Percentiles rank a stretch among this genome's conserved stretches.
These are phyloP conservation scores for Thumatha senex DNA, from an alignment of 2,888 invertebrate species.

Conservation along the genomic window DNA sequence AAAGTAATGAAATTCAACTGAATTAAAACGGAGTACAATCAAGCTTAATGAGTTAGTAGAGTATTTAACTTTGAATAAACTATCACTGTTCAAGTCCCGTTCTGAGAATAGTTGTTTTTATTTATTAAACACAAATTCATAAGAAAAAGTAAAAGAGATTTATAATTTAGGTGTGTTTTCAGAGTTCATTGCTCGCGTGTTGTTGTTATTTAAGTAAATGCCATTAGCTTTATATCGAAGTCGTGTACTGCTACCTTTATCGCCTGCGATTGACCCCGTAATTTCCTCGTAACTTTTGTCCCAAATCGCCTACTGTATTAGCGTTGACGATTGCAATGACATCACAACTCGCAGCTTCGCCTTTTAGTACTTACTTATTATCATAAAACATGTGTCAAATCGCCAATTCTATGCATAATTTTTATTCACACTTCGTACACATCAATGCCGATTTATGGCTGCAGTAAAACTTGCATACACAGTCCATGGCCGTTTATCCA, in stretches of 20 bases:
- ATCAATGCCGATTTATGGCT: constrained; percentile 2
- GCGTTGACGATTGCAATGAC: constrained; percentile 15
- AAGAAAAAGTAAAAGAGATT: no score
- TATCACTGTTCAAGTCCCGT: no score
- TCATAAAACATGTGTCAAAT: neutral
- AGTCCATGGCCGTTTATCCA: neutral
- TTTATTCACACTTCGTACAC: neutral
- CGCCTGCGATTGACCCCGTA: constrained; percentile 39
- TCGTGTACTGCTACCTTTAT: constrained; percentile 28
- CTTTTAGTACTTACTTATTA: neutral
- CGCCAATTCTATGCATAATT: neutral
- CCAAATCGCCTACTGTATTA: constrained; percentile 24
- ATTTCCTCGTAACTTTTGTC: constrained; percentile 20
- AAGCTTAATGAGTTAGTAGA: no score
- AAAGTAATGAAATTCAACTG: no score
- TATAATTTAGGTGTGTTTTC: constrained; percentile 2
- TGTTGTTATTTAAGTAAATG: constrained; percentile 50
- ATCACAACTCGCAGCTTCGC: constrained; percentile 4
- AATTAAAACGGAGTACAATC: no score
- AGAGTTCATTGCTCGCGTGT: constrained; percentile 69
- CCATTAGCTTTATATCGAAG: constrained; percentile 29
- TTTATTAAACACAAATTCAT: no score
- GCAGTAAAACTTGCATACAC: neutral
- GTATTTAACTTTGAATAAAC: no score
- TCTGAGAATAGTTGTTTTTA: no score